Base-by-base conservation (phyloP, 2,888 invertebrate genomes). In the Mactromeris polynyma region DNA sequence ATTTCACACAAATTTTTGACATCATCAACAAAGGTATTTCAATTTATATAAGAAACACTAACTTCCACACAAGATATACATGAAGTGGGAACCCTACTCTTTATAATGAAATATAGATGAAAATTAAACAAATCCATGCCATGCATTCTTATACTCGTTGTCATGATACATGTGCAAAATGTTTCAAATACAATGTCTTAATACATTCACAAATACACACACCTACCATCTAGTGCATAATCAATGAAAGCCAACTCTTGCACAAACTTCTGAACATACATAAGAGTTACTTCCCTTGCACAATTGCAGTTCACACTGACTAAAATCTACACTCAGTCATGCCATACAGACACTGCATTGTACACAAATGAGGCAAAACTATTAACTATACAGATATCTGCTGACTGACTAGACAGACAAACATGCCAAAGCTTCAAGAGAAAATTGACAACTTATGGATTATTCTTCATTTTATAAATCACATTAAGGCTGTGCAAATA, bases 241-340 rank as follows among this genome's bases (percentile, higher is more conserved):
- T 36, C 36, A 4, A 73, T 19, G 73, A 73, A 17, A 73, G 73
- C 33, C 33, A 73, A 73, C 36, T 73, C 73, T 73, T 73, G 7
- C 73, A 73, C 19, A 7, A 73, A 73, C 36, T 73, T 26, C 26
- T 26, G 26, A 2, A 64, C 7, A 26, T 26, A 3, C 26, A 14
- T 36, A 36, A 36, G 73, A 73, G 73, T 73, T 73, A 73, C 33
- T 73, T 73, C 73, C 73, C 73, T 73, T 73, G 3, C 36, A 73
- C 36, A 73, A 17, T 36, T 51, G 51, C 26, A 58, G 58, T 58
- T 21, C 21, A 2, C 7, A 36, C 11, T 64, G 26, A n/a, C 46
- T 46, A 46, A 46, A 46, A 46, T 46, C 46, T 46, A 46, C 46
- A 46, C 1, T 51, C 51, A 51, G 36, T 40, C 79, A 79, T 38